Evolutionary conservation across 1,140 invertebrate genomes (phyloP).

Genomic region (Lordiphosa stackelbergi): DNA sequence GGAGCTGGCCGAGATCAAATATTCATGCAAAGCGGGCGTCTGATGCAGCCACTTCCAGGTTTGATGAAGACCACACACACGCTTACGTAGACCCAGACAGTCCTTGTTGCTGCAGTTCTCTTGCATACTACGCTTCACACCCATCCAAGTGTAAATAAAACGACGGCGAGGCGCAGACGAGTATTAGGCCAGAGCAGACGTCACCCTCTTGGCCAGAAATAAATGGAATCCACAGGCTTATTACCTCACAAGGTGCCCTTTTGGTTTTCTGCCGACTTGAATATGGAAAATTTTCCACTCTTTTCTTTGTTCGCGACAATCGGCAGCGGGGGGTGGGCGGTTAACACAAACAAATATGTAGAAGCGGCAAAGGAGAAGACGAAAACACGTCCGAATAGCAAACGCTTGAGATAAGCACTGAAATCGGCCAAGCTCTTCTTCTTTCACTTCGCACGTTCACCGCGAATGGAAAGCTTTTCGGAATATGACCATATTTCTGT

Average conservation of each 20-base stretch:
- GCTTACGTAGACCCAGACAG: slow-evolving; percentile 90
- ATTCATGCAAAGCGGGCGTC: slow-evolving; percentile 90
- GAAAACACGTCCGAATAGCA: slow-evolving; percentile 44
- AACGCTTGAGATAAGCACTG: slow-evolving; percentile 38
- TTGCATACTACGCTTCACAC: slow-evolving; percentile 77
- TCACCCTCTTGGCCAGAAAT: slow-evolving; percentile 29
- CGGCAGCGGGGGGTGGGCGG: slow-evolving; percentile 22
- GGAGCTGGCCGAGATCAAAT: slow-evolving; percentile 87
- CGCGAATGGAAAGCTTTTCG: neutral
- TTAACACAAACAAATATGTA: slow-evolving; percentile 49
- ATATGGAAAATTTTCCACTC: slow-evolving; percentile 66
- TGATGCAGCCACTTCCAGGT: slow-evolving; percentile 96
- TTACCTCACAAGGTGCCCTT: slow-evolving; percentile 23
- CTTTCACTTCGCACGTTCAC: slow-evolving; percentile 13
- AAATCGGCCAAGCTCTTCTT: slow-evolving; percentile 1
- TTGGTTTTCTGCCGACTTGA: slow-evolving; percentile 23
- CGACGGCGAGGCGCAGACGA: slow-evolving; percentile 18
- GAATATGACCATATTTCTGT: slow-evolving; percentile 2
- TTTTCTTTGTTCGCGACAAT: slow-evolving; percentile 61
- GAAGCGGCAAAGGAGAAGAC: slow-evolving; percentile 15
- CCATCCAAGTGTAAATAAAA: slow-evolving; percentile 54
- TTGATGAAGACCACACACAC: slow-evolving; percentile 89
- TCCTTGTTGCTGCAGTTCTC: slow-evolving; percentile 80
- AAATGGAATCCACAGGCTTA: neutral
- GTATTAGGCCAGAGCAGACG: slow-evolving; percentile 35